phyloP scores from a whole-genome alignment of 2,888 invertebrate species.

The Drosophila rellima region DNA sequence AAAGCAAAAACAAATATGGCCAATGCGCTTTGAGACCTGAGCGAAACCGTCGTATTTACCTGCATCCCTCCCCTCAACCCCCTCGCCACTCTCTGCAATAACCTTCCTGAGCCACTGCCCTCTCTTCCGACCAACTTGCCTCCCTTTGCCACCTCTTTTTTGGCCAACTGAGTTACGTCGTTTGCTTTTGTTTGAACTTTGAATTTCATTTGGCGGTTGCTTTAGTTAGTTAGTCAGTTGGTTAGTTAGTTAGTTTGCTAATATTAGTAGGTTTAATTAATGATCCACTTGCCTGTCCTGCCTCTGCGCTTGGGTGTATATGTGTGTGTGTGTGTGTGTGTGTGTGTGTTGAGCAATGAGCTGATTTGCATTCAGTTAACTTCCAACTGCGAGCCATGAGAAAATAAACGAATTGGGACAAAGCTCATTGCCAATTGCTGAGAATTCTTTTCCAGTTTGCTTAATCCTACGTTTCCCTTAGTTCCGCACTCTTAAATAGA shows the following conservation, averaged over 20 bases:
- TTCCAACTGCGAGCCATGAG: constrained; percentile 54
- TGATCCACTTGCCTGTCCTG: constrained; percentile 46
- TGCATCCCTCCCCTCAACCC: neutral
- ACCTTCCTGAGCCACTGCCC: constrained; percentile 9
- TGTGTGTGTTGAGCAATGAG: constrained; percentile 52
- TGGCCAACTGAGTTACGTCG: constrained; percentile 54
- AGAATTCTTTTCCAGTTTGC: constrained; percentile 16
- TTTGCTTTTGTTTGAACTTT: constrained; percentile 72
- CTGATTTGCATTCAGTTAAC: constrained; percentile 61
- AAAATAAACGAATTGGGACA: constrained; percentile 45
- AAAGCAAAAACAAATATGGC: constrained; percentile 9
- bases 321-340: constrained; percentile 13
- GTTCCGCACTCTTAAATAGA: neutral
- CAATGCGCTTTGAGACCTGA: constrained; percentile 52
- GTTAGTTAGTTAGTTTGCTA: constrained; percentile 48
- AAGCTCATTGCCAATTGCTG: constrained; percentile 40
- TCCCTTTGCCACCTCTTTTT: neutral
- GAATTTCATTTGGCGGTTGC: constrained; percentile 47
- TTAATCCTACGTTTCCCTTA: neutral
- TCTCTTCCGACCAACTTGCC: neutral
- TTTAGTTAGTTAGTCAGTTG: constrained; percentile 47
- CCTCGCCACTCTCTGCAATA: neutral
- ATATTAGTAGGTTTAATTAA: constrained; percentile 77
- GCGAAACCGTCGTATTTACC: constrained; percentile 28
- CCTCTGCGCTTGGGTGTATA: constrained; percentile 4